Evolutionary conservation across 2,113 vertebrate genomes (phyloP).

Genomic region (Colaptes auratus): DNA sequence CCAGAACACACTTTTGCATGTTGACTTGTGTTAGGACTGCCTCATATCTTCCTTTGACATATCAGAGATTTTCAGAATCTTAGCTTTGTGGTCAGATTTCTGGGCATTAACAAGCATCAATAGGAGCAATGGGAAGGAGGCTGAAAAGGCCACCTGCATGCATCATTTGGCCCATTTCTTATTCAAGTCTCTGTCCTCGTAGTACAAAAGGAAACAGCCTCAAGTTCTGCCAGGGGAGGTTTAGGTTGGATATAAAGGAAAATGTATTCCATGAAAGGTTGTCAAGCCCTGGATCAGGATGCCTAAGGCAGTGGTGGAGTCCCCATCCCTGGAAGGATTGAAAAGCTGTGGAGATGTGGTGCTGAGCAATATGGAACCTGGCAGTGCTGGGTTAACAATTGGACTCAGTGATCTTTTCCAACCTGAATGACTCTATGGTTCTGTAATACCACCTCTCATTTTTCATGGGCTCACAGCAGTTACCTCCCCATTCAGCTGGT

Average conservation of each 20-base stretch:
- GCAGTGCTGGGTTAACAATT: neutral
- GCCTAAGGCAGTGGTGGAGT: neutral
- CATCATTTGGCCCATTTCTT: neutral
- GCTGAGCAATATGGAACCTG: neutral
- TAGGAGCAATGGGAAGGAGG: neutral
- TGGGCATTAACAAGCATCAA: neutral
- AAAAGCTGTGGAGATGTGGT: neutral
- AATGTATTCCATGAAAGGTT: neutral
- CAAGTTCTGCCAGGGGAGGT: neutral
- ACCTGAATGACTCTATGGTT: neutral
- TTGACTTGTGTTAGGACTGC: fast-evolving
- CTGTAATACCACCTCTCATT: neutral
- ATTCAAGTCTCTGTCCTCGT: neutral
- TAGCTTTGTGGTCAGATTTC: neutral
- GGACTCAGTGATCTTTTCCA: neutral
- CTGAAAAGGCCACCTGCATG: neutral
- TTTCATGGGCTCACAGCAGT: neutral
- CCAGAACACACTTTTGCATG: neutral
- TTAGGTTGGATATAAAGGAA: neutral
- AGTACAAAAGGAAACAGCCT: neutral
- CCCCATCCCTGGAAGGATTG: neutral
- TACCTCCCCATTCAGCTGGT: neutral
- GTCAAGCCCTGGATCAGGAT: neutral
- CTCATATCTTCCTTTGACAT: neutral
- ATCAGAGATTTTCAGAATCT: neutral